Evolutionary conservation across 2,888 invertebrate species (phyloP).

Genomic region (Ectobius pallidus): DNA sequence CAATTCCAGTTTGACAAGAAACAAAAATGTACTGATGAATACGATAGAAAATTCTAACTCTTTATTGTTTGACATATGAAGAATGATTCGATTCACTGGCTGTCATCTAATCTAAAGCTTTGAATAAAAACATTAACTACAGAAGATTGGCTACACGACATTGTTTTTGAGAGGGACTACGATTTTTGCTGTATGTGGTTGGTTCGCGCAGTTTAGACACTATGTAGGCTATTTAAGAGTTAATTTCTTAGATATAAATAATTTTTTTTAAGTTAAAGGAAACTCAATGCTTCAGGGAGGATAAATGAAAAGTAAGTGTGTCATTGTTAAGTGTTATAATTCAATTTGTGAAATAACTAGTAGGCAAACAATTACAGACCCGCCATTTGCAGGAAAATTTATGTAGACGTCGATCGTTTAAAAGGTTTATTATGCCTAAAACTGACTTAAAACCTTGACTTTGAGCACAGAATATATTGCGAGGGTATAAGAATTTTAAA

Average conservation of each 20-base stretch:
- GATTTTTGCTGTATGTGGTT: constrained; percentile 32
- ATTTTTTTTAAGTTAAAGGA: not conserved
- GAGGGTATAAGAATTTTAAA: not conserved
- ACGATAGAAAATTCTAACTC: no score
- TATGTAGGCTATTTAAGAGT: constrained; percentile 18
- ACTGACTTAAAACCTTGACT: constrained; percentile 20
- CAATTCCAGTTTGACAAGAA: no score
- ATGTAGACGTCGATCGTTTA: constrained; percentile 28
- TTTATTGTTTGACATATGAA: no score
- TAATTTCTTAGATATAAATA: not conserved
- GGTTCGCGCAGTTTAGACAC: constrained; percentile 7
- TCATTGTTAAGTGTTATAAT: not conserved
- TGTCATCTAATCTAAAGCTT: no score
- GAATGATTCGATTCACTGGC: no score
- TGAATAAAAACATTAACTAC: constrained; percentile 11
- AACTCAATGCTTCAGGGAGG: not conserved
- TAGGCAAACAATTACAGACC: constrained; percentile 33
- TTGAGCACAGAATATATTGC: not conserved
- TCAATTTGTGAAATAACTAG: constrained; percentile 1
- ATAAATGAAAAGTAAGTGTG: constrained; percentile 7
- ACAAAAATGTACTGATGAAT: no score
- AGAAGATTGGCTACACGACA: constrained; percentile 33
- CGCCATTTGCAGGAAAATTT: constrained; percentile 44
- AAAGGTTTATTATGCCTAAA: constrained; percentile 30
- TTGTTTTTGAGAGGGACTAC: constrained; percentile 42